phyloP scores from a whole-genome alignment of 2,113 vertebrate species.

The Psettodes erumei region DNA sequence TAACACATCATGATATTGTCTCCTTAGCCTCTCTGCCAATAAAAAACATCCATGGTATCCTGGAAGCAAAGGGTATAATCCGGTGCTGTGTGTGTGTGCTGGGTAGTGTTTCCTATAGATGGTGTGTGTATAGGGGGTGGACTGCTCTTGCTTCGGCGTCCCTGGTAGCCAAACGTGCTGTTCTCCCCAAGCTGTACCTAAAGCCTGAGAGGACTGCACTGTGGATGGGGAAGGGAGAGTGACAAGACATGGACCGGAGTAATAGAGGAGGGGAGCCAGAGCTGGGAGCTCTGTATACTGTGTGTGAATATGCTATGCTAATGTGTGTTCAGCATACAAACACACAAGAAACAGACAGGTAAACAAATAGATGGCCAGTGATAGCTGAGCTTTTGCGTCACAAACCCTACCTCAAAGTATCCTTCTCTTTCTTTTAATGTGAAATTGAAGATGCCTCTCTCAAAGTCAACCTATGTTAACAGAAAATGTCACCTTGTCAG shows the following conservation, averaged over 20 bases:
- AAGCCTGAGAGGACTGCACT: constrained; percentile 84
- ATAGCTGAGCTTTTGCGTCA: neutral
- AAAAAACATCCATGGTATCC: constrained; percentile 72
- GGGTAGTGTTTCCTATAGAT: constrained; percentile 65
- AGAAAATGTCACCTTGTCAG: constrained; percentile 67
- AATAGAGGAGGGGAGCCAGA: constrained; percentile 34
- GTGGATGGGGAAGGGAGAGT: constrained; percentile 73
- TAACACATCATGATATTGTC: constrained; percentile 76
- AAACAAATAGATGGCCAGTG: constrained; percentile 41
- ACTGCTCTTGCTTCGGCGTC: constrained; percentile 79
- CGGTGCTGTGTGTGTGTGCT: constrained; percentile 52
- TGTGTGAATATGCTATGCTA: no score
- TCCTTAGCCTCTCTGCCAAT: constrained; percentile 58
- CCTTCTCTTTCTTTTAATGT: neutral
- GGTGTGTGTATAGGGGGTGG: constrained; percentile 73
- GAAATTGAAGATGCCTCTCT: constrained; percentile 26
- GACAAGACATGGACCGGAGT: constrained; percentile 77
- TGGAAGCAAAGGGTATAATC: constrained; percentile 53
- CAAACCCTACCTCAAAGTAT: neutral
- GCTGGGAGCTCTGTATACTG: constrained; percentile 56
- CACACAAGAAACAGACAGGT: constrained; percentile 31
- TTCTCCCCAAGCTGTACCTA: constrained; percentile 86
- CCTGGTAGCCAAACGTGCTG: constrained; percentile 82
- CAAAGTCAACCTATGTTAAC: constrained; percentile 46
- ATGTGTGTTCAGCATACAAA: constrained; percentile 63